Conservation (phyloP, 2,113 vertebrate species). For the Parus major region DNA sequence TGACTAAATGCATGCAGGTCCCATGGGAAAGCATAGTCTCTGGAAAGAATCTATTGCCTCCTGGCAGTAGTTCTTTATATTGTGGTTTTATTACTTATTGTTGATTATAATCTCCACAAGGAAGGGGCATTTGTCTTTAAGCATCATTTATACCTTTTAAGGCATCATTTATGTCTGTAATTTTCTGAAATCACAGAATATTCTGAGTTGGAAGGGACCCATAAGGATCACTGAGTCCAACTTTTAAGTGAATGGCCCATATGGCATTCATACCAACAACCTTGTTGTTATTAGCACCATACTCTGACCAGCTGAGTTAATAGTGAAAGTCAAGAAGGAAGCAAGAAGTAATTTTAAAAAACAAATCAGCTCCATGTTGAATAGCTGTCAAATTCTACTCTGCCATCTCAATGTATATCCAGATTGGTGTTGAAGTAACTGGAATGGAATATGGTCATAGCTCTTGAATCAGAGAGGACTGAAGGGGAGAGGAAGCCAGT, state of each 20-base stretch:
- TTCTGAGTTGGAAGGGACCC: neutral
- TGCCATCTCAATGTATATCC: neutral
- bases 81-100: neutral
- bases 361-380: neutral
- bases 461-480: neutral
- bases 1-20: neutral
- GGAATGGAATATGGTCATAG: neutral
- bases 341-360: neutral
- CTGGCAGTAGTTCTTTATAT: conserved; percentile 9
- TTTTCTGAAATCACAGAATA: neutral
- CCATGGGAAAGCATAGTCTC: neutral
- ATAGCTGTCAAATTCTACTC: neutral
- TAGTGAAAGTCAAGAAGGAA: conserved; percentile 6
- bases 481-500: neutral
- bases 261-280: neutral
- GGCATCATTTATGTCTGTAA: neutral
- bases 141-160: neutral
- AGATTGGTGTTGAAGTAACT: neutral
- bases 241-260: neutral
- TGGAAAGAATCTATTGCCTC: neutral
- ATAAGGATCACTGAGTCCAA: neutral
- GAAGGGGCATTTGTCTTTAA: neutral
- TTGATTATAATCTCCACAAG: neutral
- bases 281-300: neutral
- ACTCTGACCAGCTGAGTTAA: neutral